Base-by-base conservation (phyloP, 2,113 vertebrate genomes). In the Gasterosteus aculeatus region DNA sequence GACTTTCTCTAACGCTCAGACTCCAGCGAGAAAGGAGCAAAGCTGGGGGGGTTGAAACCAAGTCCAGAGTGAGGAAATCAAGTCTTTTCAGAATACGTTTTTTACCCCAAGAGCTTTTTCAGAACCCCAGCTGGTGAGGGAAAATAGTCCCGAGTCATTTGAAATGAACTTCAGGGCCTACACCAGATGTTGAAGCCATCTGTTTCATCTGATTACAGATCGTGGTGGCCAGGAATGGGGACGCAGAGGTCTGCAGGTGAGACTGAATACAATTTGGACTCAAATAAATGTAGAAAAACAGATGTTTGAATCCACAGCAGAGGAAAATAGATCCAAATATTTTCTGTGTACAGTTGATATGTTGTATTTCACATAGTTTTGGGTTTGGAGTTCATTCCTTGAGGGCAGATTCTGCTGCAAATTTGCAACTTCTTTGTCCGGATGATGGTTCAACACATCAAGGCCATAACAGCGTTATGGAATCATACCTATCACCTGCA, bases 161-260 rank as follows among this genome's bases (percentile, higher is more conserved):
- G 7, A 2, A 31, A 56, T 51, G 29, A 10, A 57, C 22, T 10
- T 16, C 46, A 7, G 61, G 16, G 57, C 58, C 15, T 29, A 14
- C 29, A 29, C 44, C 80, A 83, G 46, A 81, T 78, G 53, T 49
- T 22, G 46, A 74, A 77, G 14, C 31, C 35, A 74, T 75, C 26
- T 15, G n/a, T 53, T 62, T 26, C 65, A 29, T 4, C 7, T 22
- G 15, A 56, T 60, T 22, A 14, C 22, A 29, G 9, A 11, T 53
- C 49, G 10, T 11, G 49, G 49, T 53, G 19, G 19, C 49, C 49
- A 4, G 19, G n/a, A 7, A 22, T 19, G 19, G 49, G 10, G 19
- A 26, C 4, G 22, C 53, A 14, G 53, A 7, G 53, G 22, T 56
- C 11, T 56, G 22, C 22, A 75, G 64, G 22, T 60, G 46, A 71